These are phyloP conservation scores for Cyphomyrmex costatus DNA, from an alignment of 1,140 invertebrate genomes.

Conservation along the genomic window DNA sequence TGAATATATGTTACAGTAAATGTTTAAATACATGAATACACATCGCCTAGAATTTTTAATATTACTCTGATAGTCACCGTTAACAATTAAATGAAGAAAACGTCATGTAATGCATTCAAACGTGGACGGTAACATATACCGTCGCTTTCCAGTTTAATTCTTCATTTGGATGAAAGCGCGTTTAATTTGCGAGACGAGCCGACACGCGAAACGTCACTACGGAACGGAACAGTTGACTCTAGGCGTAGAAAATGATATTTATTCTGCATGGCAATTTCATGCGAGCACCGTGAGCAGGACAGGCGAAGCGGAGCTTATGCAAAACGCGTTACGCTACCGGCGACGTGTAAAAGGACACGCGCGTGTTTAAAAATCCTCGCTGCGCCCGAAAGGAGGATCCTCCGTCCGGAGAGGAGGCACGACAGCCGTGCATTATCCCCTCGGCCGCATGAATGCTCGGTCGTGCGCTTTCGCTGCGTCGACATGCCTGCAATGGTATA, in stretches of 20 bases:
- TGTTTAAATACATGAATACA: too few relatives aligned
- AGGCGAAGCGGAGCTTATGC: background rate
- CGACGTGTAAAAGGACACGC: slow-evolving; percentile 61
- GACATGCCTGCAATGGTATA: slow-evolving; percentile 56
- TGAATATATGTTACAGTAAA: background rate
- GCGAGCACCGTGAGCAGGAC: background rate
- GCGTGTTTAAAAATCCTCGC: slow-evolving; percentile 40
- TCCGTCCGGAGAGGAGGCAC: slow-evolving; percentile 13
- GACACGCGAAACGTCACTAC: background rate
- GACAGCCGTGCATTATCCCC: slow-evolving; percentile 60
- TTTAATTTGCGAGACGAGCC: slow-evolving; percentile 34
- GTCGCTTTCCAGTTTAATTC: slow-evolving; percentile 29
- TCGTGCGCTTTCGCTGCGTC: slow-evolving; percentile 66
- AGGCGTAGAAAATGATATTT: slow-evolving; percentile 39
- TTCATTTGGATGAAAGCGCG: slow-evolving; percentile 21
- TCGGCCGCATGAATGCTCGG: slow-evolving; percentile 29
- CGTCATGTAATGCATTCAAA: background rate
- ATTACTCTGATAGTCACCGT: background rate
- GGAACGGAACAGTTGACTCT: background rate
- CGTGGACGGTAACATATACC: background rate
- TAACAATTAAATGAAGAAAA: background rate
- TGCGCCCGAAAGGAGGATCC: slow-evolving; percentile 41
- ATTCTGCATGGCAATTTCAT: background rate
- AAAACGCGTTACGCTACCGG: slow-evolving; percentile 32
- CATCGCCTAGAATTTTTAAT: background rate